These are phyloP conservation scores for Crambe crambe DNA, from an alignment of 37 sponge, comb jelly and placozoan genomes.

Conservation along the genomic window DNA sequence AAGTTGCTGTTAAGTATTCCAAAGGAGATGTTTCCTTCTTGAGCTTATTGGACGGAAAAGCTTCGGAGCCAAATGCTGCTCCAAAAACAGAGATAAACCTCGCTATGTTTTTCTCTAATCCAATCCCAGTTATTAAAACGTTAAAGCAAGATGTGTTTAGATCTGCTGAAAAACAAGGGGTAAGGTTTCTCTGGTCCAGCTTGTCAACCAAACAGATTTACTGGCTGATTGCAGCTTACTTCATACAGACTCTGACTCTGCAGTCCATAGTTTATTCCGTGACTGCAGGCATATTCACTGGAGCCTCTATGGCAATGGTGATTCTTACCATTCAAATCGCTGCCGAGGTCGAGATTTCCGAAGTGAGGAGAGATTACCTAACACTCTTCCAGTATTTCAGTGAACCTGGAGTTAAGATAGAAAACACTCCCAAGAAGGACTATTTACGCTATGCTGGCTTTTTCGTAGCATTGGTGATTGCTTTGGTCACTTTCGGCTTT, in stretches of 20 bases:
- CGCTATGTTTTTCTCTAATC: background rate
- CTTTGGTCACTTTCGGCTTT: constrained; percentile 24
- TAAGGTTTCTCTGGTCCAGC: constrained; percentile 54
- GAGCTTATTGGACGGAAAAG: background rate
- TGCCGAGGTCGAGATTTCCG: constrained; percentile 10
- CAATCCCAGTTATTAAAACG: no score
- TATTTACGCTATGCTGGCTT: constrained; percentile 33
- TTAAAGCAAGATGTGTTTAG: background rate
- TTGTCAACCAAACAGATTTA: constrained; percentile 58
- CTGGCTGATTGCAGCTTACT: constrained; percentile 35
- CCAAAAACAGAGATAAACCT: background rate
- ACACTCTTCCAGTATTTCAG: constrained; percentile 44
- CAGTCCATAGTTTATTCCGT: constrained; percentile 29
- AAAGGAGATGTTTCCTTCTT: constrained; percentile 19
- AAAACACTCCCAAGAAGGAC: background rate
- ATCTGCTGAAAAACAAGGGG: constrained; percentile 42
- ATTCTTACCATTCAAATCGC: constrained; percentile 44
- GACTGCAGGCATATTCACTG: constrained; percentile 22
- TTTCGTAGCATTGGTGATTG: background rate
- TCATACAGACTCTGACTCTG: constrained; percentile 44
- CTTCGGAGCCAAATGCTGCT: constrained; percentile 9
- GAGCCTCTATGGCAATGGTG: constrained; percentile 32
- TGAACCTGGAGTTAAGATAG: background rate
- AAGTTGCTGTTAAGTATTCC: constrained; percentile 40
- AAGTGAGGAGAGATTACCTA: constrained; percentile 6